phyloP scores from a whole-genome alignment of 2,888 invertebrate species.

The Agonopterix heracliana region DNA sequence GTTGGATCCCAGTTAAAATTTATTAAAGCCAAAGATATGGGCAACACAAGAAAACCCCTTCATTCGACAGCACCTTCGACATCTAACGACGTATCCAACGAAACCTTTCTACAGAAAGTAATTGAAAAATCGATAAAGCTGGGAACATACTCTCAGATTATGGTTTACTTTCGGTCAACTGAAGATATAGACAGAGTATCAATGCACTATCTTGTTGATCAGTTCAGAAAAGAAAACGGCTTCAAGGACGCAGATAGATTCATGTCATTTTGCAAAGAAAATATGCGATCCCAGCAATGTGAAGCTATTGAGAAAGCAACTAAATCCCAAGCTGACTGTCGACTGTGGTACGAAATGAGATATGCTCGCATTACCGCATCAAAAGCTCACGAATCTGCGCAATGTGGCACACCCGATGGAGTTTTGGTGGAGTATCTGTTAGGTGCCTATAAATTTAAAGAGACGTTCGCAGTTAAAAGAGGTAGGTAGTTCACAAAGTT shows the following conservation, averaged over 20 bases:
- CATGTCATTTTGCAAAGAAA: too few species aligned
- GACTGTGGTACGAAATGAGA: conserved; percentile 15
- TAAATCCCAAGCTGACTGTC: conserved; percentile 9
- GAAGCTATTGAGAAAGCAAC: too few species aligned
- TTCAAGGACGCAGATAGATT: too few species aligned
- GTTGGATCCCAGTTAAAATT: not conserved
- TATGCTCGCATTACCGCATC: conserved; percentile 16
- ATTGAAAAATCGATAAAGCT: not conserved
- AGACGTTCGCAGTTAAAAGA: too few species aligned
- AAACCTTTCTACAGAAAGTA: not conserved
- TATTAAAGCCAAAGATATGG: not conserved
- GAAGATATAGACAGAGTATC: not conserved
- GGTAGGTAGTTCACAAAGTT: too few species aligned
- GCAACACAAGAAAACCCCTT: too few species aligned
- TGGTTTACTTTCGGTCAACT: not conserved
- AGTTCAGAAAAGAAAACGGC: too few species aligned
- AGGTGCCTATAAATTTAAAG: conserved; percentile 9
- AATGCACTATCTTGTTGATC: too few species aligned
- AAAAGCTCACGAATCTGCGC: conserved; percentile 11
- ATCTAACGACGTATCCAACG: too few species aligned
- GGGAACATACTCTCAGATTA: not conserved
- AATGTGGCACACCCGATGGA: conserved; percentile 10
- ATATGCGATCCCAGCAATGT: too few species aligned
- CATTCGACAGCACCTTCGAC: too few species aligned
- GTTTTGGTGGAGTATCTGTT: conserved; percentile 11